Base-by-base conservation (phyloP, 2,113 vertebrate species). In the Bombycilla garrulus region DNA sequence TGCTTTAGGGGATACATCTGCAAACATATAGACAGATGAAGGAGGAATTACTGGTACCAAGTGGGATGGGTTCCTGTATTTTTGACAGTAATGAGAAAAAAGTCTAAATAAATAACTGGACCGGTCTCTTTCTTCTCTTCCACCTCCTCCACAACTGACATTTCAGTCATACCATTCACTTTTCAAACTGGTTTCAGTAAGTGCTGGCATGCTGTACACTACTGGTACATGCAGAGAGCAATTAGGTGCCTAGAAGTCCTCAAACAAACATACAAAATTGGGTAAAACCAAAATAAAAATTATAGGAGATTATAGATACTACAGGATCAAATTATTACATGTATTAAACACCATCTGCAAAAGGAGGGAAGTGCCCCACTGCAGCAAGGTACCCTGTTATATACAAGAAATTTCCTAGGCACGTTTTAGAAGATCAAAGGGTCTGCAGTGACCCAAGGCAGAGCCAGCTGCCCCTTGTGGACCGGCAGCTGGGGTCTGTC, bases 301-400 rank as follows among this genome's bases (percentile, higher is more conserved):
- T 5, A 54, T 3, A 67, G n/a, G 26, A 81, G 28, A 71, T 47
- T 58, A 62, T 4, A 81, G 60, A 61, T 44, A 24, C 15, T 21
- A 40, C 0, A 3, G 51, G 22, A 45, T 54, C 24, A 45, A 60
- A 25, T 38, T 20, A 54, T n/a, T 40, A 7, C 21, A 8, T 16
- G 6, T 16, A 17, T 62, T 53, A 47, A 87, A 72, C 16, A 74
- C 29, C 14, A 54, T 15, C 12, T 1, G 1, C 13, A 54, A 79
- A 36, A 70, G 48, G 31, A 62, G 1, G 5, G 18, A 87, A 48
- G 5, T 10, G 26, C 19, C 4, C 7, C 45, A 51, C n/a, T 58
- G 51, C 44, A 80, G 51, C 0, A 2, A 76, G 13, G 13, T 28
- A 48, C 15, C 15, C 25, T 0, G 0, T 17, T 53, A 61, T 0